phyloP scores from a whole-genome alignment of 2,113 vertebrate genomes.

The Theristicus caerulescens region DNA sequence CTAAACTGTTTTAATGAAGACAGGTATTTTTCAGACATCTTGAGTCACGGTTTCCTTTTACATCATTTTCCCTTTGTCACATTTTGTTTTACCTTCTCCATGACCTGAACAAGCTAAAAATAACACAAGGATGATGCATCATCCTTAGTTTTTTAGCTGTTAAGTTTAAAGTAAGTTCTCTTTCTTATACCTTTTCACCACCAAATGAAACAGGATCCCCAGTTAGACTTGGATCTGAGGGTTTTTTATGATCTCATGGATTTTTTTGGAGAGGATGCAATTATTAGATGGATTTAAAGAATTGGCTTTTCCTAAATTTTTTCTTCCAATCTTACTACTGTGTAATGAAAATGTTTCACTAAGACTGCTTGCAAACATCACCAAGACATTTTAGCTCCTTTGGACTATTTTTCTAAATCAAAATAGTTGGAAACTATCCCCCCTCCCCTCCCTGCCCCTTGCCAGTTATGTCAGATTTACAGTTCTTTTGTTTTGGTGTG shows the following conservation, averaged over 20 bases:
- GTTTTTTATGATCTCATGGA: fast-evolving
- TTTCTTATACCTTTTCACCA: not conserved
- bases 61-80: not conserved
- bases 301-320: not conserved
- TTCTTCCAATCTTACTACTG: not conserved
- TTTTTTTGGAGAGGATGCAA: not conserved
- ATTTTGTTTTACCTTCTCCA: not conserved
- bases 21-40: not conserved
- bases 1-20: not conserved
- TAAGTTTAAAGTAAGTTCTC: not conserved
- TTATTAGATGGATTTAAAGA: not conserved
- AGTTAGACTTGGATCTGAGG: not conserved
- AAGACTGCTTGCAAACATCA: not conserved
- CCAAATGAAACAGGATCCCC: not conserved
- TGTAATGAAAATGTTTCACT: not conserved
- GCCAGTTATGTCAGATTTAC: not conserved
- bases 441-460: not conserved
- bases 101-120: constrained; percentile 1
- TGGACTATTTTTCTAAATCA: not conserved
- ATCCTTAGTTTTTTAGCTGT: not conserved
- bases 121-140: not conserved
- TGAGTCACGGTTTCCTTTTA: not conserved
- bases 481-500: not conserved
- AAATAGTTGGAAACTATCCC: not conserved
- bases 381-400: not conserved